A percentile compares a stretch with the other conserved stretches of the same genome.
phyloP scores from a whole-genome alignment of 2,797 vertebrate genomes.

The Girardinus metallicus region DNA sequence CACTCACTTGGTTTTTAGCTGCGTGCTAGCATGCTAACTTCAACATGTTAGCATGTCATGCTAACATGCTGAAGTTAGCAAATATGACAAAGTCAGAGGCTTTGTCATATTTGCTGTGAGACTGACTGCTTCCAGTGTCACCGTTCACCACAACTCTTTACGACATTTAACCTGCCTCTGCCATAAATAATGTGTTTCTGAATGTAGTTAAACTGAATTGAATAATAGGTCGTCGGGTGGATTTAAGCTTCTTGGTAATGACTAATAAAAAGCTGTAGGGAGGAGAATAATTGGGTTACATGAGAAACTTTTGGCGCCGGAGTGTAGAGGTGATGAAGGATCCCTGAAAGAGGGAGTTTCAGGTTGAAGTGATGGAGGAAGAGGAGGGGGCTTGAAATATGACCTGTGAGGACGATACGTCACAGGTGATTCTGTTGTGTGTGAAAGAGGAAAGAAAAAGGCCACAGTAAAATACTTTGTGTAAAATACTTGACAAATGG shows the following conservation, averaged over 20 bases:
- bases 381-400: conserved; percentile 22
- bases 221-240: background rate
- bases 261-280: background rate
- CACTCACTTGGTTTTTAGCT: background rate
- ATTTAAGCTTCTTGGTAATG: background rate
- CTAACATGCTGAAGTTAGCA: too few relatives aligned
- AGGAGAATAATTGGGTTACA: background rate
- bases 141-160: too few relatives aligned
- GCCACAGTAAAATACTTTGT: background rate
- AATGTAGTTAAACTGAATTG: background rate
- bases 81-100: too few relatives aligned
- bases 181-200: background rate
- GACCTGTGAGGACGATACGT: conserved; percentile 18
- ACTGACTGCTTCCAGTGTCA: background rate
- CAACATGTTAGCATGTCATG: background rate
- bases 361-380: conserved; percentile 16
- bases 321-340: conserved; percentile 5
- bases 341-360: background rate
- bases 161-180: background rate
- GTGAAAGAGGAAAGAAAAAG: conserved; percentile 1
- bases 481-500: conserved; percentile 13
- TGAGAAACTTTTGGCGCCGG: background rate
- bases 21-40: background rate
- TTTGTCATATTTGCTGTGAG: background rate
- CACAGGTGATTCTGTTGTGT: conserved; percentile 50